These are phyloP conservation scores for Apogon hyalosoma DNA, from an alignment of 2,797 vertebrate species.

Conservation along the genomic window DNA sequence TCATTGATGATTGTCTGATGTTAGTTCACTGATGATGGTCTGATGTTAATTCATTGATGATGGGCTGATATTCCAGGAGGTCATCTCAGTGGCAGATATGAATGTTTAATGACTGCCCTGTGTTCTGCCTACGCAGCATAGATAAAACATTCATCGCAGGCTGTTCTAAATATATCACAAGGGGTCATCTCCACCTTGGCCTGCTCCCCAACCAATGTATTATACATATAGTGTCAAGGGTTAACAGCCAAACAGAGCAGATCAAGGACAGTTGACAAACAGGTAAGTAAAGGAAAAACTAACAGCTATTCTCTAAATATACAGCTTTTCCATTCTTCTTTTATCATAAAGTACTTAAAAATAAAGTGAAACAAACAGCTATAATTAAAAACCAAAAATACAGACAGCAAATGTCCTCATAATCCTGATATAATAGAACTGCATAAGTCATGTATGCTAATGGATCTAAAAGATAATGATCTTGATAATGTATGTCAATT, in stretches of 20 bases:
- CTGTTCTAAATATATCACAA: slow-evolving; percentile 84
- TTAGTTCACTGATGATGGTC: slow-evolving; percentile 52
- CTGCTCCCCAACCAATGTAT: slow-evolving; percentile 55
- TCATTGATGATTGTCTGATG: slow-evolving; percentile 39
- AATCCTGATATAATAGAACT: too few species aligned
- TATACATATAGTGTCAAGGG: slow-evolving; percentile 68
- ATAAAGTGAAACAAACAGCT: too few species aligned
- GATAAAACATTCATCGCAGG: slow-evolving; percentile 85
- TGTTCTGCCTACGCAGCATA: slow-evolving; percentile 80
- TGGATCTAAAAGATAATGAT: background rate
- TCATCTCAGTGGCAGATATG: slow-evolving; percentile 84
- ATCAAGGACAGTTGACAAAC: slow-evolving; percentile 3
- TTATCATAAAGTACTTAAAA: too few species aligned
- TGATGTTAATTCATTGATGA: slow-evolving; percentile 80
- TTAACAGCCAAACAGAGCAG: slow-evolving; percentile 59
- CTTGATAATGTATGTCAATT: slow-evolving; percentile 13
- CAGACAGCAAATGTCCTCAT: too few species aligned
- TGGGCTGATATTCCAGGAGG: slow-evolving; percentile 83
- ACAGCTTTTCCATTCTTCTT: too few species aligned
- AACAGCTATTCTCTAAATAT: background rate
- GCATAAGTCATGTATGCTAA: background rate
- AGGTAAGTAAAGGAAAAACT: slow-evolving; percentile 8
- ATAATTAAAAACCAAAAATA: too few species aligned
- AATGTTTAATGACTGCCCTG: slow-evolving; percentile 84
- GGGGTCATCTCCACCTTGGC: slow-evolving; percentile 67